phyloP scores from a whole-genome alignment of 92 coral and sea anemone genomes.

The Heteractis magnifica region DNA sequence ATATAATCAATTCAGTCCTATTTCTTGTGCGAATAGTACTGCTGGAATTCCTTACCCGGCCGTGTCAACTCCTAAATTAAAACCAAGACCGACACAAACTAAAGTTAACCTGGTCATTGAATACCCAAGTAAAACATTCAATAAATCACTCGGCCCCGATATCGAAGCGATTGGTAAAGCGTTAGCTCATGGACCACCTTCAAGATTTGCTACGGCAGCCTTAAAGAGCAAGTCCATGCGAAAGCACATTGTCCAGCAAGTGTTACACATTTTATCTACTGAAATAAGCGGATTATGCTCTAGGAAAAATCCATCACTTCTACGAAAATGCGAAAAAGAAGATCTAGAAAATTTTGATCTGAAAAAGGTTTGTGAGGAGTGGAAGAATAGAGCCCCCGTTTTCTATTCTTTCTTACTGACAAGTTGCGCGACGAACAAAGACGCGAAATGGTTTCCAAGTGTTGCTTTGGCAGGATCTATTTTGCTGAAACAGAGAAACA shows the following conservation, averaged over 20 bases:
- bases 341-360: constrained; percentile 29
- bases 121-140: constrained; percentile 30
- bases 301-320: constrained; percentile 46
- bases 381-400: constrained; percentile 33
- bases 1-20: not conserved
- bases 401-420: constrained; percentile 40
- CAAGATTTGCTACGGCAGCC: constrained; percentile 44
- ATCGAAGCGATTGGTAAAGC: constrained; percentile 45
- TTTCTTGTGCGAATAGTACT: not conserved
- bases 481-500: constrained; percentile 32
- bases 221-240: constrained; percentile 34
- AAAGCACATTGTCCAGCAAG: constrained; percentile 42
- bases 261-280: constrained; percentile 29
- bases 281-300: constrained; percentile 56
- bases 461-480: constrained; percentile 37
- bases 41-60: not conserved
- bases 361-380: constrained; percentile 33
- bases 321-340: constrained; percentile 22
- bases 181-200: constrained; percentile 35
- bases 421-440: not conserved
- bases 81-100: constrained; percentile 1
- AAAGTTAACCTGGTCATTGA: constrained; percentile 24
- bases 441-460: constrained; percentile 32
- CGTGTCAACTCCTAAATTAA: constrained; percentile 10
- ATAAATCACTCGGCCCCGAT: constrained; percentile 28